Percentiles rank a stretch among this genome's conserved stretches.
These are phyloP conservation scores for Orthosia incerta DNA, from an alignment of 2,888 invertebrate genomes.

Conservation along the genomic window DNA sequence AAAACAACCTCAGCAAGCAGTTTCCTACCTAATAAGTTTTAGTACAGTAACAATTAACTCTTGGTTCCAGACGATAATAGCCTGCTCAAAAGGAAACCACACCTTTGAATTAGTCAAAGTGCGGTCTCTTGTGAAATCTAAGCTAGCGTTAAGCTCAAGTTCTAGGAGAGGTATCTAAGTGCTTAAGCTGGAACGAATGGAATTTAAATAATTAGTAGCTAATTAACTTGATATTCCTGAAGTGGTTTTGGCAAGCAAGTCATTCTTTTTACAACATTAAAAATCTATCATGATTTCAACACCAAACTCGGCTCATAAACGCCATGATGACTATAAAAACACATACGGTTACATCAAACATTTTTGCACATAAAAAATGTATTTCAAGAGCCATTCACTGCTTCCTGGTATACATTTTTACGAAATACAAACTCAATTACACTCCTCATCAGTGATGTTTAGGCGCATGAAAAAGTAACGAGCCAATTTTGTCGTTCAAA, in stretches of 20 bases:
- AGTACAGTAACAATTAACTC: too few relatives aligned
- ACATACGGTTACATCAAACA: slow-evolving; percentile 9
- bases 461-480: slow-evolving; percentile 60
- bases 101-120: background rate
- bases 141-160: background rate
- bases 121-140: slow-evolving; percentile 27
- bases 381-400: slow-evolving; percentile 36
- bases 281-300: too few relatives aligned
- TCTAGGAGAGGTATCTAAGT: background rate
- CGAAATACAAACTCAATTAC: slow-evolving; percentile 58
- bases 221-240: background rate
- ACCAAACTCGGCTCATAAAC: background rate
- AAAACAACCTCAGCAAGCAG: too few relatives aligned
- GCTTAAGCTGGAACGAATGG: background rate
- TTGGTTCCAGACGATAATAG: background rate
- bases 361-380: slow-evolving; percentile 24
- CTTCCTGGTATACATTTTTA: background rate
- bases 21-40: too few relatives aligned
- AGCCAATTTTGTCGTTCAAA: slow-evolving; percentile 62
- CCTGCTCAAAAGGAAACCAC: slow-evolving; percentile 27
- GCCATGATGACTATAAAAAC: slow-evolving; percentile 3
- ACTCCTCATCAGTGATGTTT: slow-evolving; percentile 57
- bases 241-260: background rate
- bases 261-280: background rate
- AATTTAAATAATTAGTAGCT: background rate